Conservation (phyloP, 2,888 invertebrate genomes). For the Sarcophaga rosellei region DNA sequence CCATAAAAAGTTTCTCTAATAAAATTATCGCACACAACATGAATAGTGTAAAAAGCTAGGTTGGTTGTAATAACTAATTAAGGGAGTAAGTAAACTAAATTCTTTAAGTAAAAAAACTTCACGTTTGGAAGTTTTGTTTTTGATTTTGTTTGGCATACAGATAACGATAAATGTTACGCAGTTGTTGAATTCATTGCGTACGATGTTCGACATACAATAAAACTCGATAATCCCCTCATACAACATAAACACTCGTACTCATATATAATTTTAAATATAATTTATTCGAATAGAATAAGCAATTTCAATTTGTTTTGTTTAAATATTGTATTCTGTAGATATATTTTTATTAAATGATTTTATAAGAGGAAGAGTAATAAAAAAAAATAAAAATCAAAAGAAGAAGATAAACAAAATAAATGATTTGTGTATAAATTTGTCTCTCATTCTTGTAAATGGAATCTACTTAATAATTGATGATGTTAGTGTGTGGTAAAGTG, state of each 20-base stretch:
- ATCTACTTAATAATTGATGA: slow-evolving; percentile 45
- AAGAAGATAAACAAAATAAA: slow-evolving; percentile 18
- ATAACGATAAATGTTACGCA: too few relatives aligned
- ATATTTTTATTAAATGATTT: not conserved
- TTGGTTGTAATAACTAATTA: too few relatives aligned
- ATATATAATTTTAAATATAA: slow-evolving; percentile 12
- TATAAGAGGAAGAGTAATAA: not conserved
- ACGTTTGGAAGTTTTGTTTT: too few relatives aligned
- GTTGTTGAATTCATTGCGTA: too few relatives aligned
- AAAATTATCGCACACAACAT: too few relatives aligned
- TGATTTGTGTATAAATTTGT: slow-evolving; percentile 41
- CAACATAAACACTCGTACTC: slow-evolving; percentile 2
- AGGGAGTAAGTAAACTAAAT: too few relatives aligned
- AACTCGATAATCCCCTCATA: slow-evolving; percentile 1
- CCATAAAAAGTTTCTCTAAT: too few relatives aligned
- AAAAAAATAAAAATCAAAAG: too few relatives aligned
- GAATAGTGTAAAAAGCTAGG: too few relatives aligned
- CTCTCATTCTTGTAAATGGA: slow-evolving; percentile 35
- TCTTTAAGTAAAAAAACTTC: too few relatives aligned
- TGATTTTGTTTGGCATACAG: too few relatives aligned
- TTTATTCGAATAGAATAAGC: slow-evolving; percentile 45
- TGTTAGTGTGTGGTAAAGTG: slow-evolving; percentile 8
- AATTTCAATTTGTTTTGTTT: slow-evolving; percentile 23
- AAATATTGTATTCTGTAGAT: not conserved
- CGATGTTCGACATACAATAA: not conserved